These are phyloP conservation scores for Nysson spinosus DNA, from an alignment of 2,888 invertebrate species.

Conservation along the genomic window DNA sequence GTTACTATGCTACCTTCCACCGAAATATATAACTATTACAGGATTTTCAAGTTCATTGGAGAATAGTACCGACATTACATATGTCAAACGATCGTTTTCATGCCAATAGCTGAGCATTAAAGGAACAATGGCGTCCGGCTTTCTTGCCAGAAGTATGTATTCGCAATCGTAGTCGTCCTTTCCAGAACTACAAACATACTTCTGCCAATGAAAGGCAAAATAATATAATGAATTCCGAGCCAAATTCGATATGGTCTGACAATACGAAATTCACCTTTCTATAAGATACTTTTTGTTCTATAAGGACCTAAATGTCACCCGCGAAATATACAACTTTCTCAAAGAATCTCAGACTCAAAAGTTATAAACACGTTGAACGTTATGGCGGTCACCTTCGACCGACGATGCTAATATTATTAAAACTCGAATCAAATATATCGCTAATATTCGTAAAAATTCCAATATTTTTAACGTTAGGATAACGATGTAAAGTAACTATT, in stretches of 20 bases:
- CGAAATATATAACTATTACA: background rate
- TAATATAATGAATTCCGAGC: constrained; percentile 23
- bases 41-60: background rate
- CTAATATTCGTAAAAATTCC: too few species aligned
- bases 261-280: constrained; percentile 14
- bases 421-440: too few species aligned
- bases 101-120: constrained; percentile 33
- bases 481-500: too few species aligned
- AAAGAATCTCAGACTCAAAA: too few species aligned
- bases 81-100: constrained; percentile 10
- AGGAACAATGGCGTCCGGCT: constrained; percentile 21
- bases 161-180: constrained; percentile 7
- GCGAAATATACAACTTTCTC: background rate
- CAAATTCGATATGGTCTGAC: constrained; percentile 29
- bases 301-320: constrained; percentile 26
- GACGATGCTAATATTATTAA: too few species aligned
- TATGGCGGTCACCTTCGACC: too few species aligned
- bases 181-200: constrained; percentile 5
- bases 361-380: too few species aligned
- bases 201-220: constrained; percentile 25
- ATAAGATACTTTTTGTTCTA: constrained; percentile 18
- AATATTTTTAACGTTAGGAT: too few species aligned
- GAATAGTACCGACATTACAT: background rate
- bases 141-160: constrained; percentile 19
- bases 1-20: background rate